Conservation (phyloP, 1,140 invertebrate genomes). For the Anastatus disparis region DNA sequence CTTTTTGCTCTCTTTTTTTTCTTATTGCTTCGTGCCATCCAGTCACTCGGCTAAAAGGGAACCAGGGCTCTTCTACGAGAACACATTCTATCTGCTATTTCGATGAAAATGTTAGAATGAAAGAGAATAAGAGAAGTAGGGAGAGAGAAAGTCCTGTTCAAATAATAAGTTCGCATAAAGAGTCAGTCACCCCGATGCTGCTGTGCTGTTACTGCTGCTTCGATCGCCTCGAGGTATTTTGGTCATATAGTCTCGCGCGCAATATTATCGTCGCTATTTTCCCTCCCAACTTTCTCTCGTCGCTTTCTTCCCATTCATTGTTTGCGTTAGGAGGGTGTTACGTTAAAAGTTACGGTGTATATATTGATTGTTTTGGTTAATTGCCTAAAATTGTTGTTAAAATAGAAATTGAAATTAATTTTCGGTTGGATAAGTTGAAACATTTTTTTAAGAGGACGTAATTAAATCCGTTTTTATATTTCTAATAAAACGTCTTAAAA, state of each 20-base stretch:
- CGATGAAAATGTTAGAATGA: background rate
- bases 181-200: conserved; percentile 25
- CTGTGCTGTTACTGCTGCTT: background rate
- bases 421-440: no score
- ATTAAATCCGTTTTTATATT: no score
- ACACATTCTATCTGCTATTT: background rate
- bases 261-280: background rate
- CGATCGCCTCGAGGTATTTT: conserved; percentile 26
- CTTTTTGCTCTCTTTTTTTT: no score
- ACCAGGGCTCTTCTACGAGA: background rate
- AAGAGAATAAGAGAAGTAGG: conserved; percentile 1
- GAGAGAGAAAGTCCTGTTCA: conserved; percentile 50
- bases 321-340: background rate
- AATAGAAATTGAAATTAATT: no score
- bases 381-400: no score
- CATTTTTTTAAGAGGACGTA: no score
- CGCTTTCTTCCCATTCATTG: background rate
- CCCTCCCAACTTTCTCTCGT: background rate
- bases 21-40: background rate
- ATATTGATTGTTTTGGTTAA: no score
- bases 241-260: background rate
- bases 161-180: conserved; percentile 59
- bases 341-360: no score
- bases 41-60: background rate
- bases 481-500: no score